These are phyloP conservation scores for Lagopus leucura DNA, from an alignment of 2,113 vertebrate species.

Conservation along the genomic window DNA sequence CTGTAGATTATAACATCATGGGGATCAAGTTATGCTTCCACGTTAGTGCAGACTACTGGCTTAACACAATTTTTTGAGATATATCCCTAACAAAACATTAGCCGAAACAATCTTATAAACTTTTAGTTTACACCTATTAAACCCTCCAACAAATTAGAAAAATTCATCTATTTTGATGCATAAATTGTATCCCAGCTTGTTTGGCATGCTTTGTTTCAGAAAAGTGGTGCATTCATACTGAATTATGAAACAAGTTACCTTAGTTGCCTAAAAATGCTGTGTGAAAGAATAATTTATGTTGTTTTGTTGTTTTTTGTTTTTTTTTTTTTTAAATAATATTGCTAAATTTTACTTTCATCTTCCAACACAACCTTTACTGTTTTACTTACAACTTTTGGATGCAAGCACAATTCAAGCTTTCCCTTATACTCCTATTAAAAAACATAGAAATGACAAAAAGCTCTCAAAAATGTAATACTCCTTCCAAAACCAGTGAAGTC, in stretches of 20 bases:
- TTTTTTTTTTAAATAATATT: background rate
- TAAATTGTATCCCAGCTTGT: background rate
- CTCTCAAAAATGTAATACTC: background rate
- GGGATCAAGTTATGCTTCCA: background rate
- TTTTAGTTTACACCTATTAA: background rate
- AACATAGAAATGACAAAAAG: background rate
- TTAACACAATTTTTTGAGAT: background rate
- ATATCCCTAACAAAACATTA: background rate
- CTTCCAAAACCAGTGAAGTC: constrained; percentile 10
- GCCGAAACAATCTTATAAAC: background rate
- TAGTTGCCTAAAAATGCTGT: background rate
- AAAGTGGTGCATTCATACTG: background rate
- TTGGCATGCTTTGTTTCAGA: background rate
- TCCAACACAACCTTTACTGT: constrained; percentile 3
- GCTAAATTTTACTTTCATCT: background rate
- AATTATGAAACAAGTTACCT: background rate
- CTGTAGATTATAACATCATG: background rate
- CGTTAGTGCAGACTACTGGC: background rate
- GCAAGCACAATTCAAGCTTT: background rate
- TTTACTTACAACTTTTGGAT: constrained; percentile 25
- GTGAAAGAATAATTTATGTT: background rate
- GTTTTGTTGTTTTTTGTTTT: background rate
- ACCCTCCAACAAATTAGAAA: background rate
- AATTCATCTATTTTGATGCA: background rate
- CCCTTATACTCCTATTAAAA: background rate